phyloP scores from a whole-genome alignment of 2,888 invertebrate species.

The Euphydryas editha region DNA sequence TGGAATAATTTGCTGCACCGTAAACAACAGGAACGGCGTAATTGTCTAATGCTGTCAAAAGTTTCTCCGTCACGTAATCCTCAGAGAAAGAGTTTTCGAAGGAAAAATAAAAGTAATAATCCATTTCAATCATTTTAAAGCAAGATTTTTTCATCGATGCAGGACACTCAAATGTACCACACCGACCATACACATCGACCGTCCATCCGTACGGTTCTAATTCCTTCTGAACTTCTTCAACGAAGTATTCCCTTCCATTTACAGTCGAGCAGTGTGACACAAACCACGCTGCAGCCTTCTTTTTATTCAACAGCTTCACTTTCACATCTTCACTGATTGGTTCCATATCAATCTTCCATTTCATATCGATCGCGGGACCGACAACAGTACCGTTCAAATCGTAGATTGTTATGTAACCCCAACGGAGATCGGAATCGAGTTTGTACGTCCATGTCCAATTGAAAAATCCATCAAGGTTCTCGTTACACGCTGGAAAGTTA shows the following conservation, averaged over 20 bases:
- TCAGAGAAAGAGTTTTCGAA: conserved; percentile 52
- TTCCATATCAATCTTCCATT: too few relatives aligned
- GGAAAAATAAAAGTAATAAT: conserved; percentile 49
- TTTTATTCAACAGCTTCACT: too few relatives aligned
- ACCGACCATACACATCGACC: background rate
- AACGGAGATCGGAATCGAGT: too few relatives aligned
- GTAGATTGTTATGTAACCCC: too few relatives aligned
- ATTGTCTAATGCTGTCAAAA: conserved; percentile 67
- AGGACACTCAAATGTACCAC: background rate
- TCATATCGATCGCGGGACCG: too few relatives aligned
- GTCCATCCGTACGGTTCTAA: background rate
- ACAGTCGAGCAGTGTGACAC: background rate
- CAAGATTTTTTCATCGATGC: background rate
- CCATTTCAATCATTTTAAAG: background rate
- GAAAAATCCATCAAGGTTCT: conserved; percentile 42
- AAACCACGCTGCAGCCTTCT: background rate
- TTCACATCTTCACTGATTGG: too few relatives aligned
- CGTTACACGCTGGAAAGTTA: conserved; percentile 53
- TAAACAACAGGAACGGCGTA: conserved; percentile 7
- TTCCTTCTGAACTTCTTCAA: background rate
- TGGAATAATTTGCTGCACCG: background rate
- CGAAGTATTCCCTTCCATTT: background rate
- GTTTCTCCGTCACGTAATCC: conserved; percentile 54
- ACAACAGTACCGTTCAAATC: too few relatives aligned
- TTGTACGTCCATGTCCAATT: too few relatives aligned